Evolutionary conservation across 2,888 invertebrate species (phyloP).

Genomic region (Anthophora plumipes): DNA sequence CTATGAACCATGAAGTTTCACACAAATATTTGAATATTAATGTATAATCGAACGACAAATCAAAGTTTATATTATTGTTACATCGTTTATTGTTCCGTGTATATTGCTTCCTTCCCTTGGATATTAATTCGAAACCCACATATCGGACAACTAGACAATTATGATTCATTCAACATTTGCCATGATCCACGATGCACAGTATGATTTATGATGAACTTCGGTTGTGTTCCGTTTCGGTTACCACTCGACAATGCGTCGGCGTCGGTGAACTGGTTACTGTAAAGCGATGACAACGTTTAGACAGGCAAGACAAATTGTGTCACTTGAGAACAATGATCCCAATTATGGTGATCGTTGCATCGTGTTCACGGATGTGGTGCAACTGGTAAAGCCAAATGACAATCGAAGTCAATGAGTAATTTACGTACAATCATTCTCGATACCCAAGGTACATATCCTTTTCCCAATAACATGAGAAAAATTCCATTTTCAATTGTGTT

Average conservation of each 20-base stretch:
- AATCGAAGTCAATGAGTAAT: conserved; percentile 26
- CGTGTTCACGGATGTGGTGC: conserved; percentile 37
- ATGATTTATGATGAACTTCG: conserved; percentile 48
- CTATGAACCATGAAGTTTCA: too few relatives aligned
- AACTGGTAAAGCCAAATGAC: conserved; percentile 43
- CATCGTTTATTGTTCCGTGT: neutral
- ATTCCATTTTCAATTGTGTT: too few relatives aligned
- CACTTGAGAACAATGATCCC: conserved; percentile 65
- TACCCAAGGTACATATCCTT: neutral
- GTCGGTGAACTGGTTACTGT: conserved; percentile 55
- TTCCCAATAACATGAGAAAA: neutral
- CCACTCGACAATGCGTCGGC: conserved; percentile 26
- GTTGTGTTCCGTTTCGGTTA: conserved; percentile 26
- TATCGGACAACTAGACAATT: conserved; percentile 23
- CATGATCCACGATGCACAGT: conserved; percentile 18
- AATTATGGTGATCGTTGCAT: conserved; percentile 62
- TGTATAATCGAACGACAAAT: neutral
- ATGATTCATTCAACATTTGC: conserved; percentile 45
- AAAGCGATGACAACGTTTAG: conserved; percentile 50
- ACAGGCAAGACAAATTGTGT: conserved; percentile 63
- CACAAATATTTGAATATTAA: too few relatives aligned
- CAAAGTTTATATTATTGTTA: neutral
- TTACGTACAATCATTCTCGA: conserved; percentile 1
- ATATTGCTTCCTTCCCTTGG: neutral
- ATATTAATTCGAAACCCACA: conserved; percentile 14